Conservation (phyloP, 2,888 invertebrate genomes). For the Idaea dimidiata region DNA sequence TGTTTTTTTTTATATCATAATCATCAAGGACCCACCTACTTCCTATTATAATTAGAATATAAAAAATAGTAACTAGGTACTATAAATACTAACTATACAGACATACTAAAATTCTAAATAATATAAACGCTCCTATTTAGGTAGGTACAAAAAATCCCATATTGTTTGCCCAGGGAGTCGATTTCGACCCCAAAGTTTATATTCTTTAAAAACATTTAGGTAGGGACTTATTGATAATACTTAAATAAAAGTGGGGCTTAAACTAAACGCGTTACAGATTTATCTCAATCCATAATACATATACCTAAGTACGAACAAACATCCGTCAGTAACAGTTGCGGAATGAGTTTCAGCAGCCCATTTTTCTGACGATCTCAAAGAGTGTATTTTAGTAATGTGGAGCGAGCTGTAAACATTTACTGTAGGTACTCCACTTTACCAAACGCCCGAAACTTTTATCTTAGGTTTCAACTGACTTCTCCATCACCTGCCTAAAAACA, state of each 20-base stretch:
- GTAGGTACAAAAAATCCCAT: too few relatives aligned
- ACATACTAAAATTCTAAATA: too few relatives aligned
- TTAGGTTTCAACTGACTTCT: not conserved
- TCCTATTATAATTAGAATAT: not conserved
- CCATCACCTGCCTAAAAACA: too few relatives aligned
- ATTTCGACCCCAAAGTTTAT: too few relatives aligned
- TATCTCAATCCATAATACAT: constrained; percentile 44
- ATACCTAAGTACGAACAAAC: constrained; percentile 50
- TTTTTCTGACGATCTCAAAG: constrained; percentile 59
- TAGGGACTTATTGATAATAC: too few relatives aligned
- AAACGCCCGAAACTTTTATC: constrained; percentile 6
- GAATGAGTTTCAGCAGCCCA: constrained; percentile 60
- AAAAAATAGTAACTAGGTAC: not conserved
- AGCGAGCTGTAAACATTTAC: constrained; percentile 59
- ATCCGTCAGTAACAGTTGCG: constrained; percentile 51
- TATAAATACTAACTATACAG: too few relatives aligned
- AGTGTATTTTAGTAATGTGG: constrained; percentile 66
- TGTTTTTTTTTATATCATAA: too few relatives aligned
- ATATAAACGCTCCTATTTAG: too few relatives aligned
- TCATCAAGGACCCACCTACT: too few relatives aligned
- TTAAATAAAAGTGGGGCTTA: too few relatives aligned
- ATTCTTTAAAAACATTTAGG: not conserved
- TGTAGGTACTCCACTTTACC: not conserved
- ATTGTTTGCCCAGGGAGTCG: too few relatives aligned
- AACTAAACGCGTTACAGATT: constrained; percentile 33